Evolutionary conservation across 2,888 invertebrate species (phyloP).

Genomic region (Cyaniris semiargus): DNA sequence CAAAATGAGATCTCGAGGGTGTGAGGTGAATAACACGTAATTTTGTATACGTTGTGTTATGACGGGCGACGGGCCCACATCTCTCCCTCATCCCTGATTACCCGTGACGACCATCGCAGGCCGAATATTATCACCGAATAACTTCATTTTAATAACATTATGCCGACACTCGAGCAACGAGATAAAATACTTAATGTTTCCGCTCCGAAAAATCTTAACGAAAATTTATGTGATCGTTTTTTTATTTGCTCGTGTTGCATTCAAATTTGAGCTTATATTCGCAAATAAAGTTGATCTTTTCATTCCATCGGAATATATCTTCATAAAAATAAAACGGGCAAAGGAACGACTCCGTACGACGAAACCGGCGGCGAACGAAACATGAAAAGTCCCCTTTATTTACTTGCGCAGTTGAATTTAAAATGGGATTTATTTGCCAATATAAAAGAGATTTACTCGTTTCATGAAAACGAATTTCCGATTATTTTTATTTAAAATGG

Average conservation of each 20-base stretch:
- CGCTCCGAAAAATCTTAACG: constrained; percentile 22
- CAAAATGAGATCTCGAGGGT: constrained; percentile 33
- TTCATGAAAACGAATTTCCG: constrained; percentile 47
- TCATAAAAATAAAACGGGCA: constrained; percentile 68
- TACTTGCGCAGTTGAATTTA: constrained; percentile 65
- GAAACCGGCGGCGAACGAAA: constrained; percentile 56
- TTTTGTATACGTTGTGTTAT: constrained; percentile 63
- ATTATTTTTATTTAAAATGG: constrained; percentile 36
- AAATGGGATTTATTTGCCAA: constrained; percentile 69
- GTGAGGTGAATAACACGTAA: constrained; percentile 46
- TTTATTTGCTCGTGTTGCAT: constrained; percentile 31
- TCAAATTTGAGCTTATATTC: constrained; percentile 28
- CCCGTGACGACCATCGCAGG: constrained; percentile 47
- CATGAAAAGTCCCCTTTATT: constrained; percentile 66
- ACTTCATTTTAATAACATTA: constrained; percentile 1
- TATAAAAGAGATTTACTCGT: constrained; percentile 56
- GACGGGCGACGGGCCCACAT: constrained; percentile 41
- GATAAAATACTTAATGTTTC: constrained; percentile 12
- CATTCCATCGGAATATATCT: constrained; percentile 51
- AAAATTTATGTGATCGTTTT: constrained; percentile 29
- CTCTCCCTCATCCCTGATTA: constrained; percentile 46
- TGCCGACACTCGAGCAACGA: not conserved
- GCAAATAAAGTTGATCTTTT: constrained; percentile 32
- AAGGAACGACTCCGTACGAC: constrained; percentile 56
- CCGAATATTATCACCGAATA: not conserved